Conservation (phyloP, 2,113 vertebrate species). For the Ammodytes dubius region DNA sequence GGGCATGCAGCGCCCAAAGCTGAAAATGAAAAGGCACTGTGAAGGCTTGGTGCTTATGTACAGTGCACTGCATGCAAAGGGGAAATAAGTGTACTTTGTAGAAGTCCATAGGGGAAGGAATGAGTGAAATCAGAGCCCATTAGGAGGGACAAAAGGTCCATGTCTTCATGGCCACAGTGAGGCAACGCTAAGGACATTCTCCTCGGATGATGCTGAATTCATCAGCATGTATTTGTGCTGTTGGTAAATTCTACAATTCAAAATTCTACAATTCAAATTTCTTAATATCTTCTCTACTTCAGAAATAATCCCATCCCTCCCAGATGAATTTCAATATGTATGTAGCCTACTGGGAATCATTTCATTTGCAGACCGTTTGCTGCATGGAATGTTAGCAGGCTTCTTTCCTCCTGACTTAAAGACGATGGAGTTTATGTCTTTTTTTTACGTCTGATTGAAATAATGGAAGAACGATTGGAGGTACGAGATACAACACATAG, state of each 20-base stretch:
- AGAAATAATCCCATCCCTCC: not conserved
- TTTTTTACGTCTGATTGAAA: constrained; percentile 12
- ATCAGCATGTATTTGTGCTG: constrained; percentile 34
- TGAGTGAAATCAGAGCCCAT: constrained; percentile 4
- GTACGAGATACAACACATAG: constrained; percentile 31
- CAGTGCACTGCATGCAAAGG: constrained; percentile 69
- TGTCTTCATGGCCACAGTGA: constrained; percentile 31
- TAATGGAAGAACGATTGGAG: constrained; percentile 26
- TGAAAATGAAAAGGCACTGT: constrained; percentile 75
- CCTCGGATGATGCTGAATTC: not conserved
- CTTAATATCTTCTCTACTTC: not conserved
- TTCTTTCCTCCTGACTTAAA: not conserved
- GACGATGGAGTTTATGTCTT: not conserved
- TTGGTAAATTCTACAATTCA: not conserved
- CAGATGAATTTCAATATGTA: not conserved
- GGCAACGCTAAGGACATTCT: constrained; percentile 18
- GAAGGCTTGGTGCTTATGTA: constrained; percentile 55
- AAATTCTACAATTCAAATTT: constrained; percentile 4
- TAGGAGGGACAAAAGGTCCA: constrained; percentile 9
- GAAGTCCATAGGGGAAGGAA: constrained; percentile 19
- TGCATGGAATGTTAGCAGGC: constrained; percentile 69
- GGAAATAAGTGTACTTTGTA: not conserved
- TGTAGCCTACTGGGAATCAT: not conserved
- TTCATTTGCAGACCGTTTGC: not conserved
- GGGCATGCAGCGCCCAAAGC: constrained; percentile 32